These are phyloP conservation scores for Pristionchus mayeri DNA, from an alignment of 2,888 invertebrate species.

Conservation along the genomic window DNA sequence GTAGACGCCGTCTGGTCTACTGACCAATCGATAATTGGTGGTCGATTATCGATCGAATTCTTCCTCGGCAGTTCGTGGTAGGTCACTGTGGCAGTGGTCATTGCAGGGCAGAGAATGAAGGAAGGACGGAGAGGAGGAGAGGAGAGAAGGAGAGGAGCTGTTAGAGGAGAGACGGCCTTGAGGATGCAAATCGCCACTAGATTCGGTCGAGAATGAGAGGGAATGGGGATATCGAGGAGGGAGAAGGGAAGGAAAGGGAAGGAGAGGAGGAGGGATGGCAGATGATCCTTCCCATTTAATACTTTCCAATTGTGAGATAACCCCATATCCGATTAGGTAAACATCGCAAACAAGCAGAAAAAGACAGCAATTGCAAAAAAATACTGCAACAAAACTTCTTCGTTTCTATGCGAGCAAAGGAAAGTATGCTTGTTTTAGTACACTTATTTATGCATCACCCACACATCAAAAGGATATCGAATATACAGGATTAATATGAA, in stretches of 20 bases:
- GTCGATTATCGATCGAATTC: conserved; percentile 4
- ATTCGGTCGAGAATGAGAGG: not conserved
- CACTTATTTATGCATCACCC: no score
- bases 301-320: not conserved
- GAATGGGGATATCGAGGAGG: not conserved
- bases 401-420: no score
- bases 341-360: no score
- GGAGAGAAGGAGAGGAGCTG: not conserved
- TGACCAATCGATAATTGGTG: conserved; percentile 4
- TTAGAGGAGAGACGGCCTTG: conserved; percentile 12
- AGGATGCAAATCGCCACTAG: conserved; percentile 15
- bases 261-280: not conserved
- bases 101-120: not conserved
- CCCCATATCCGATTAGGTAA: no score
- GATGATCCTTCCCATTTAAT: not conserved
- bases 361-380: no score
- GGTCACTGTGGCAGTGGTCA: conserved; percentile 39
- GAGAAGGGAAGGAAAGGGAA: not conserved
- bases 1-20: not conserved
- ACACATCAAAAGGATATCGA: no score
- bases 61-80: conserved; percentile 37
- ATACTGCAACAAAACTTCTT: no score
- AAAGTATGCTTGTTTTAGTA: no score
- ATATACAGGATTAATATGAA: no score
- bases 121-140: not conserved